Conservation (phyloP, 2,113 vertebrate genomes). For the Rallus limicola region DNA sequence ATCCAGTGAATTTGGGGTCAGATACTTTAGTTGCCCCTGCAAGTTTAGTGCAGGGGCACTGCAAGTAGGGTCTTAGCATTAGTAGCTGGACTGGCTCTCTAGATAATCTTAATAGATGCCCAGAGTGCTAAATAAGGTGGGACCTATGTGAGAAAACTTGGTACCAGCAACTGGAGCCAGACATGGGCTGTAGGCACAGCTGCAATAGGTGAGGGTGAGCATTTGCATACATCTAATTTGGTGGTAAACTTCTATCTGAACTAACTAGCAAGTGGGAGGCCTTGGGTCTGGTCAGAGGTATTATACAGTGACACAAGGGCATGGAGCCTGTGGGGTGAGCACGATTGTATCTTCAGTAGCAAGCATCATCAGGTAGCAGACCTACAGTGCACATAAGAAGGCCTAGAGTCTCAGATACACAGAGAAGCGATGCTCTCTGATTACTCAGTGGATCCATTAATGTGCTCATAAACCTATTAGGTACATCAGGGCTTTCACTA, state of each 20-base stretch:
- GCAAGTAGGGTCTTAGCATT: neutral
- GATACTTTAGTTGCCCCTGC: neutral
- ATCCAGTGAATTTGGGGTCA: neutral
- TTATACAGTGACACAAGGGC: neutral
- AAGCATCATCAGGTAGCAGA: neutral
- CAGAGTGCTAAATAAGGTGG: neutral
- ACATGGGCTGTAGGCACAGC: neutral
- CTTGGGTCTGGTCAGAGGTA: no score
- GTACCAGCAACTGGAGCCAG: neutral
- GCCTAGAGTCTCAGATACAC: neutral
- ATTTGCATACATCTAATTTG: neutral
- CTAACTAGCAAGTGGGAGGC: neutral
- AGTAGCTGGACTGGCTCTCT: neutral
- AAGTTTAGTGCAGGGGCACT: no score
- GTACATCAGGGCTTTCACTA: neutral
- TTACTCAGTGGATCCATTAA: neutral
- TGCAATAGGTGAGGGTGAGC: neutral
- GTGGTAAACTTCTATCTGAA: neutral
- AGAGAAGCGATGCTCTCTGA: neutral
- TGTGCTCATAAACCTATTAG: neutral
- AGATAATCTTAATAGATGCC: neutral
- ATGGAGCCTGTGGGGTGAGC: neutral
- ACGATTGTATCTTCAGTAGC: neutral
- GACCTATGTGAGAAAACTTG: neutral
- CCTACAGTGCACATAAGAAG: no score